Base-by-base conservation (phyloP, 1,140 invertebrate genomes). In the Dryas iulia region DNA sequence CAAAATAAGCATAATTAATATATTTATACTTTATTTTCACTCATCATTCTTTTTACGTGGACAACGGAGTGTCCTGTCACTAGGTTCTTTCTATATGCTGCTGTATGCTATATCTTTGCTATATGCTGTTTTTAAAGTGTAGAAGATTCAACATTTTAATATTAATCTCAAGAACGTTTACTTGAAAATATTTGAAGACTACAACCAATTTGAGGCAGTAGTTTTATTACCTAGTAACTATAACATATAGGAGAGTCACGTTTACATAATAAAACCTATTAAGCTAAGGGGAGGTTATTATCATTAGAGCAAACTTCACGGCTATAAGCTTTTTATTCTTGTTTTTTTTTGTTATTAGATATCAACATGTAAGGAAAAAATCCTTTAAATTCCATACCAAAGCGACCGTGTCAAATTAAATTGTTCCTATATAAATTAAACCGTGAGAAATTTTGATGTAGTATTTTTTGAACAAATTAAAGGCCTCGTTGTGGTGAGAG, bases 361-460 rank as follows among this genome's bases (percentile, higher is more conserved):
- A 59, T n/a, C 12, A 66, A 31, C 8, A 52, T 60, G 31, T 25
- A 18, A 57, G 56, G 53, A 65, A 66, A 63, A 66, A 71, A 52
- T 71, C 63, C 58, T 65, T 60, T 62, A 72, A 78, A 75, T 69
- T 71, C 69, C 33, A n/a, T 71, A 33, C 14, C 1, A 72, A 75
- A 77, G 65, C 66, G 74, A 65, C 84, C 70, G 69, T 70, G 73
- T 82, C 82, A 73, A 77, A 86, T 79, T 76, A 84, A 81, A 82
- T 84, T 79, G 82, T 73, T 79, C 74, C 76, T 77, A 78, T 81
- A 80, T 72, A 72, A 81, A 84, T 81, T 80, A 76, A 78, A 72
- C 74, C 81, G 81, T 84, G 81, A 78, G 79, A 86, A 83, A 66
- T 60, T 73, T 68, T 47, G 47, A 66, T 57, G n/a, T 4, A 53